phyloP scores from a whole-genome alignment of 2,797 vertebrate species.

The Siniperca obscura region DNA sequence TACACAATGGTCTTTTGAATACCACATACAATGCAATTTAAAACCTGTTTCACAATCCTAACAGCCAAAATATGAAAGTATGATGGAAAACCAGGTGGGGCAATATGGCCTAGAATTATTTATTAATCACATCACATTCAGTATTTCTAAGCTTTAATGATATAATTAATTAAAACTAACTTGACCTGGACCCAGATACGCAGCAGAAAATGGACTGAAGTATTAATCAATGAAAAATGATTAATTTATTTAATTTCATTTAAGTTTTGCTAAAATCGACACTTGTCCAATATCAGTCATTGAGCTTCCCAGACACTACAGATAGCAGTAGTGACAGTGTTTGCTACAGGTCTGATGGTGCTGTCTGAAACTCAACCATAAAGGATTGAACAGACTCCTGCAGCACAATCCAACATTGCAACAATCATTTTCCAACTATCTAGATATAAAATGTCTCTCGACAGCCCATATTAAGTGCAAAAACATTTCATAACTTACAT shows the following conservation, averaged over 20 bases:
- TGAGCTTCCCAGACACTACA: neutral
- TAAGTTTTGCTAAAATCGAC: neutral
- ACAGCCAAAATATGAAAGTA: neutral
- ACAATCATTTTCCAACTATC: neutral
- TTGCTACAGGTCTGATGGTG: neutral
- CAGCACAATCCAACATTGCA: neutral
- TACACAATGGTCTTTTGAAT: neutral
- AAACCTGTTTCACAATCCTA: neutral
- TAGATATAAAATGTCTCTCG: rapidly evolving
- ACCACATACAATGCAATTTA: neutral
- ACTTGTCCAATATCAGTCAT: neutral
- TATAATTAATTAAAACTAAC: neutral
- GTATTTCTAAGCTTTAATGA: neutral
- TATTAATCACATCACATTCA: neutral
- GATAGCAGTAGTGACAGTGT: neutral
- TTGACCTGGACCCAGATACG: neutral
- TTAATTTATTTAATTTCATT: neutral
- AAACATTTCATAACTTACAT: neutral
- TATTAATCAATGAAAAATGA: neutral
- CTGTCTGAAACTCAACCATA: neutral
- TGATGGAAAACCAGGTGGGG: neutral
- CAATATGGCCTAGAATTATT: neutral
- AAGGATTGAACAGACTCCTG: neutral
- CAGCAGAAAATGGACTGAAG: neutral
- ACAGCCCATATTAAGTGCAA: neutral